A percentile compares a stretch with the other conserved stretches of the same genome.
phyloP scores from a whole-genome alignment of 2,888 invertebrate genomes.

The Drepana falcataria region DNA sequence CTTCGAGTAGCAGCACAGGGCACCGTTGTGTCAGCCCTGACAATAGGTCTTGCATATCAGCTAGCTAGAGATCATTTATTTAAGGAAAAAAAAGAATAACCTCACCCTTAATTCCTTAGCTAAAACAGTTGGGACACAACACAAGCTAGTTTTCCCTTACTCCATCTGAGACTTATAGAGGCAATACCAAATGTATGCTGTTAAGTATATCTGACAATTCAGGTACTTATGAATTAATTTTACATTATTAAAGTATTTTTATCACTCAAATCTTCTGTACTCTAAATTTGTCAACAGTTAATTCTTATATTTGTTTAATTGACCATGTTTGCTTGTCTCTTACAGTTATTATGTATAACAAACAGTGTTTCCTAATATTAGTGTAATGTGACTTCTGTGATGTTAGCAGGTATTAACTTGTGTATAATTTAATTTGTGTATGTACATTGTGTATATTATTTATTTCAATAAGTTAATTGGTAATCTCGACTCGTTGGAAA shows the following conservation, averaged over 20 bases:
- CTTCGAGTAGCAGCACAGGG: constrained; percentile 92
- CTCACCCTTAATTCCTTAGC: background rate
- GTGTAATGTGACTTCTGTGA: constrained; percentile 43
- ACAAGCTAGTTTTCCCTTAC: no score
- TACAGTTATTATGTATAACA: no score
- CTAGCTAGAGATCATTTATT: constrained; percentile 78
- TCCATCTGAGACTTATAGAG: no score
- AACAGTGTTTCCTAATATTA: constrained; percentile 2
- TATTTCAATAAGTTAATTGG: constrained; percentile 12
- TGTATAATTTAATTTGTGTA: constrained; percentile 8
- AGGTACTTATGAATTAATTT: no score
- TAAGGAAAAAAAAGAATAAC: constrained; percentile 52
- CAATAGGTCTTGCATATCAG: constrained; percentile 84
- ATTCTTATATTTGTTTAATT: no score
- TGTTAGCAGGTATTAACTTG: constrained; percentile 37
- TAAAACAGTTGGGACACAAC: background rate
- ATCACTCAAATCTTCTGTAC: no score
- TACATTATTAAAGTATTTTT: no score
- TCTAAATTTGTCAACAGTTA: no score
- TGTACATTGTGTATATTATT: constrained; percentile 10
- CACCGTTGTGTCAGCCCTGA: constrained; percentile 86
- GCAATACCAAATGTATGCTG: no score
- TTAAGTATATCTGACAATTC: no score
- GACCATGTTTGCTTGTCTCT: no score
- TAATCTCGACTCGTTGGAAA: background rate